Evolutionary conservation across 2,113 vertebrate genomes (phyloP).

Genomic region (Erythrolamprus reginae): DNA sequence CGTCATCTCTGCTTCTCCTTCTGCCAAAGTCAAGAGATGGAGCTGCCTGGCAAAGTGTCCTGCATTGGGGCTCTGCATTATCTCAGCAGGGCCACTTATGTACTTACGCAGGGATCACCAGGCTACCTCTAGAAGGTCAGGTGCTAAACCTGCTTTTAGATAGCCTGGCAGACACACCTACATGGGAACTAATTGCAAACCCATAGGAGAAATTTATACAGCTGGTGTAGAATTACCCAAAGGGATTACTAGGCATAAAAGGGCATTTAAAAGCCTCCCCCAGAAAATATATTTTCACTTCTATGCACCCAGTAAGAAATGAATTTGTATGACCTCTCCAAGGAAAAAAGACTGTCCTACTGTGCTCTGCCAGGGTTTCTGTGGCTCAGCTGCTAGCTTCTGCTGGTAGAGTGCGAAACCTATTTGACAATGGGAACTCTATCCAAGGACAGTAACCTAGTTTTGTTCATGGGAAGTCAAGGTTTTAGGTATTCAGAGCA

Average conservation of each 20-base stretch:
- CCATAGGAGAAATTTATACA: neutral
- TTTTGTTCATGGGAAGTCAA: neutral
- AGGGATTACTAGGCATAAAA: neutral
- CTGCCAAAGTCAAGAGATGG: neutral
- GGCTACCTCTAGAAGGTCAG: neutral
- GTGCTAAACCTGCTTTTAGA: neutral
- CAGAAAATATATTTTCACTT: neutral
- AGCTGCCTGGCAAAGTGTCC: neutral
- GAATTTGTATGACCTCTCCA: neutral
- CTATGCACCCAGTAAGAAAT: neutral
- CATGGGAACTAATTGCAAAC: neutral
- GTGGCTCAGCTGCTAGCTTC: neutral
- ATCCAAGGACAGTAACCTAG: neutral
- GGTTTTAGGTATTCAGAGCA: neutral
- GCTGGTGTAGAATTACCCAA: neutral
- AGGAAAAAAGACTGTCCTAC: neutral
- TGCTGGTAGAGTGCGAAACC: neutral
- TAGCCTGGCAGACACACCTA: neutral
- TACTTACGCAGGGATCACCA: neutral
- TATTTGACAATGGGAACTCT: neutral
- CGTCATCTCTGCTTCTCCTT: neutral
- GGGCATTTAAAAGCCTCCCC: neutral
- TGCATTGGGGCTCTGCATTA: neutral
- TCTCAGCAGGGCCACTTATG: neutral
- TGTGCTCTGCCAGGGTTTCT: neutral